A percentile compares a stretch with the other conserved stretches of the same genome.
These are phyloP conservation scores for Crotalus viridis DNA, from an alignment of 2,113 vertebrate genomes.

Conservation along the genomic window DNA sequence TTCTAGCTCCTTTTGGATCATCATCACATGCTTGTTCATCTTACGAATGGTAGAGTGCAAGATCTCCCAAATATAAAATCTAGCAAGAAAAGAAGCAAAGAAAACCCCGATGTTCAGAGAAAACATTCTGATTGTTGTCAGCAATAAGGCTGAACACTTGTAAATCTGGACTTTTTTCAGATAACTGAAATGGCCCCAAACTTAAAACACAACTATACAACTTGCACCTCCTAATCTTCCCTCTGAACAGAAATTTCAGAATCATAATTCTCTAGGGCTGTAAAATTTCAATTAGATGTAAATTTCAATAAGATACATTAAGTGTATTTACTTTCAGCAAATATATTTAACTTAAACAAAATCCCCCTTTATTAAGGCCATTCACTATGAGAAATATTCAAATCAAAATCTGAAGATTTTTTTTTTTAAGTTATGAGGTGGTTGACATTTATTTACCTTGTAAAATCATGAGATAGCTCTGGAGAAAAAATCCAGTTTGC, in stretches of 20 bases:
- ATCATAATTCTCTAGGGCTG: neutral
- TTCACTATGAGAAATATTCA: neutral
- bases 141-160: neutral
- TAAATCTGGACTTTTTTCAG: neutral
- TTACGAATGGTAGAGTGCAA: conserved; percentile 97
- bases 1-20: conserved; percentile 95
- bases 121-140: neutral
- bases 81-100: conserved; percentile 50
- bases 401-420: neutral
- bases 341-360: neutral
- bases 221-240: neutral
- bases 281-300: neutral
- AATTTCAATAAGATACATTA: neutral
- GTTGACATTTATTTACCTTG: conserved; percentile 75
- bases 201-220: neutral
- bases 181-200: neutral
- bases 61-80: conserved; percentile 96
- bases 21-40: conserved; percentile 98
- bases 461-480: conserved; percentile 94
- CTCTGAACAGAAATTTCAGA: neutral
- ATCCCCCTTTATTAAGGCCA: neutral
- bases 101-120: neutral
- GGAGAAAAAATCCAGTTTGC: conserved; percentile 99
- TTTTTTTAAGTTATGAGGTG: neutral
- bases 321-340: neutral